A percentile compares a stretch with the other conserved stretches of the same genome.
These are phyloP conservation scores for Microvelia longipes DNA, from an alignment of 1,140 invertebrate species.

Conservation along the genomic window DNA sequence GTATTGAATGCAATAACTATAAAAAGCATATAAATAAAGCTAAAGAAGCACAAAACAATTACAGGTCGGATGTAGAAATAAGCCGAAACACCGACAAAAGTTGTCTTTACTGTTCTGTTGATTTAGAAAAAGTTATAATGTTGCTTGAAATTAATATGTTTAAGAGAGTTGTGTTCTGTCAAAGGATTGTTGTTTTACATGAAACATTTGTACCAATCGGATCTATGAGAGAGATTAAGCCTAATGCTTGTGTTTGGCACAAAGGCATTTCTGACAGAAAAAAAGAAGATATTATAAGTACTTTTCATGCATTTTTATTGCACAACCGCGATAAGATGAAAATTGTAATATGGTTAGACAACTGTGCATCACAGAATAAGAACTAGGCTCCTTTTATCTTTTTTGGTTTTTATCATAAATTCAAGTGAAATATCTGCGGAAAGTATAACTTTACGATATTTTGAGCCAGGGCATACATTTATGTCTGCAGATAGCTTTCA, in stretches of 20 bases:
- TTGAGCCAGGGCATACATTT: slow-evolving; percentile 24
- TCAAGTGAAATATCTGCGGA: slow-evolving; percentile 21
- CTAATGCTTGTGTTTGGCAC: slow-evolving; percentile 10
- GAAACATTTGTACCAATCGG: slow-evolving; percentile 9
- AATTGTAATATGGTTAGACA: slow-evolving; percentile 21
- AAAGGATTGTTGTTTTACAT: slow-evolving; percentile 5
- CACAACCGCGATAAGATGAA: slow-evolving; percentile 2
- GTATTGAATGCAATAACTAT: background rate
- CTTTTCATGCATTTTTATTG: slow-evolving; percentile 13
- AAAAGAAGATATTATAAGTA: slow-evolving; percentile 18
- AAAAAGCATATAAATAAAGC: background rate
- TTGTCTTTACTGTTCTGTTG: background rate
- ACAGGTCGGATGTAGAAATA: background rate
- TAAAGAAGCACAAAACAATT: background rate
- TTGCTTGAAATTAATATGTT: slow-evolving; percentile 15
- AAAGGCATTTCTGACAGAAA: slow-evolving; percentile 18
- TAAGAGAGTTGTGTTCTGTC: slow-evolving; percentile 14
- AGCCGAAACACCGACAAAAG: background rate
- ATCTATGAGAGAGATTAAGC: background rate
- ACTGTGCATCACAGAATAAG: slow-evolving; percentile 20
- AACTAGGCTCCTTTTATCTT: slow-evolving; percentile 13
- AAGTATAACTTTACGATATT: slow-evolving; percentile 17
- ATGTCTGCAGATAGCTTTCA: slow-evolving; percentile 26
- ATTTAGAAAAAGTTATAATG: slow-evolving; percentile 11
- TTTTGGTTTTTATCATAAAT: slow-evolving; percentile 14